These are phyloP conservation scores for Liparis tanakae DNA, from an alignment of 2,797 vertebrate species.

Conservation along the genomic window DNA sequence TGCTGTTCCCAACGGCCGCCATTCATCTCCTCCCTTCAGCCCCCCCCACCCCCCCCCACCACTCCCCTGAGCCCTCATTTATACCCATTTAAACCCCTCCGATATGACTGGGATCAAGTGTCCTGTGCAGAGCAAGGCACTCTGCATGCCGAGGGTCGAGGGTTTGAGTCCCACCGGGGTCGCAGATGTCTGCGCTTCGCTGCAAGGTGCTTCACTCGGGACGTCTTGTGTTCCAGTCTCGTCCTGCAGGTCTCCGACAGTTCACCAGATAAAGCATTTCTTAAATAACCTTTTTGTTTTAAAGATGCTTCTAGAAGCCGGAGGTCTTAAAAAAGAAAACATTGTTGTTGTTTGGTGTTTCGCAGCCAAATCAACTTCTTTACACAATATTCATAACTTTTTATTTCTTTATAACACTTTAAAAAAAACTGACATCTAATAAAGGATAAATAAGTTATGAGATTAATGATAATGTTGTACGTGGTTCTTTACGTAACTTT, in stretches of 20 bases:
- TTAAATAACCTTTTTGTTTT: not conserved
- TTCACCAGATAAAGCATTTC: not conserved
- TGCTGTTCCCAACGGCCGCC: slow-evolving; percentile 42
- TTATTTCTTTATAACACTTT: not conserved
- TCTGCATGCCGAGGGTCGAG: slow-evolving; percentile 34
- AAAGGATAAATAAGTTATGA: not conserved
- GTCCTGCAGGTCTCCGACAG: not conserved
- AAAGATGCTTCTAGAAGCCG: not conserved
- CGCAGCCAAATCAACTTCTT: not conserved
- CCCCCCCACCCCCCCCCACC: not conserved
- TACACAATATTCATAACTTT: not conserved
- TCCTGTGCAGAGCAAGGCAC: slow-evolving; percentile 63
- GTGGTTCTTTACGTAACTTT: not conserved
- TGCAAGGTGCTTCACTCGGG: slow-evolving; percentile 39
- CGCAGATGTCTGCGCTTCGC: slow-evolving; percentile 20
- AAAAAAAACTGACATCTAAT: not conserved
- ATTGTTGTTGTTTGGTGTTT: not conserved
- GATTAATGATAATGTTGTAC: too few species aligned
- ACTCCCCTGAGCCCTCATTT: slow-evolving; percentile 67
- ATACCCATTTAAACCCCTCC: slow-evolving; percentile 68
- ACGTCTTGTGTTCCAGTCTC: not conserved
- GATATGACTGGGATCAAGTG: slow-evolving; percentile 70
- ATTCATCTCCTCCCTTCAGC: slow-evolving; percentile 32
- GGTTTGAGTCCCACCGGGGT: slow-evolving; percentile 59
- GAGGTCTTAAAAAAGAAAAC: not conserved